phyloP scores from a whole-genome alignment of 2,888 invertebrate species.

The Gortyna flavago region DNA sequence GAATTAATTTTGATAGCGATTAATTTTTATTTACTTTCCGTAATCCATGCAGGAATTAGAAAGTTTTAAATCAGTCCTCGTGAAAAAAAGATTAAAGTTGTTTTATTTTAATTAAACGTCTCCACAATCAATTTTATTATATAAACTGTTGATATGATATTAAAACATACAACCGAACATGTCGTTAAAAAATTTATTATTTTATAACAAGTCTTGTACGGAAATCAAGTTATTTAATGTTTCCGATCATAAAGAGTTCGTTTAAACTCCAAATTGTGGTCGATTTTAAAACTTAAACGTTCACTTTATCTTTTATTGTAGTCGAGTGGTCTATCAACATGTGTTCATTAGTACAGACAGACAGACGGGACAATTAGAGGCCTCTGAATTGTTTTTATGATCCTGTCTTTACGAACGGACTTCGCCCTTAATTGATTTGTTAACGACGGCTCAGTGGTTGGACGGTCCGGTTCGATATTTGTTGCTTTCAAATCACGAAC shows the following conservation, averaged over 20 bases:
- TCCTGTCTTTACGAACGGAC: constrained; percentile 69
- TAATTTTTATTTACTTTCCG: constrained; percentile 14
- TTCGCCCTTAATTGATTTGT: constrained; percentile 72
- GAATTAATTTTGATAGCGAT: constrained; percentile 34
- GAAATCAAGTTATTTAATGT: constrained; percentile 51
- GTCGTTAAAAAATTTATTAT: constrained; percentile 49
- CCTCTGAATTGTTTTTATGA: constrained; percentile 74
- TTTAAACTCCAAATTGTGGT: constrained; percentile 44
- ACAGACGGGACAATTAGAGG: constrained; percentile 73
- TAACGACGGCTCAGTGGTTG: constrained; percentile 30
- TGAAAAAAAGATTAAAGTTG: constrained; percentile 1
- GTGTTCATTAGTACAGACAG: constrained; percentile 74
- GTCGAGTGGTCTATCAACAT: constrained; percentile 67
- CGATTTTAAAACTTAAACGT: constrained; percentile 62
- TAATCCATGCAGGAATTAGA: constrained; percentile 46
- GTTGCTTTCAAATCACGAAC: background rate
- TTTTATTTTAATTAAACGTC: constrained; percentile 33
- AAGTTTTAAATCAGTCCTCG: constrained; percentile 17
- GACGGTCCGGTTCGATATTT: constrained; percentile 14
- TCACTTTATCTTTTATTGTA: constrained; percentile 63
- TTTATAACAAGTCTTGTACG: constrained; percentile 49
- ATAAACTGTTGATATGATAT: constrained; percentile 5
- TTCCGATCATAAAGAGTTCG: constrained; percentile 58
- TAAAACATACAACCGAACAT: constrained; percentile 41
- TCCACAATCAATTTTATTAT: constrained; percentile 28